Conservation (phyloP, 1,140 invertebrate genomes). For the Drosophila setifemur region DNA sequence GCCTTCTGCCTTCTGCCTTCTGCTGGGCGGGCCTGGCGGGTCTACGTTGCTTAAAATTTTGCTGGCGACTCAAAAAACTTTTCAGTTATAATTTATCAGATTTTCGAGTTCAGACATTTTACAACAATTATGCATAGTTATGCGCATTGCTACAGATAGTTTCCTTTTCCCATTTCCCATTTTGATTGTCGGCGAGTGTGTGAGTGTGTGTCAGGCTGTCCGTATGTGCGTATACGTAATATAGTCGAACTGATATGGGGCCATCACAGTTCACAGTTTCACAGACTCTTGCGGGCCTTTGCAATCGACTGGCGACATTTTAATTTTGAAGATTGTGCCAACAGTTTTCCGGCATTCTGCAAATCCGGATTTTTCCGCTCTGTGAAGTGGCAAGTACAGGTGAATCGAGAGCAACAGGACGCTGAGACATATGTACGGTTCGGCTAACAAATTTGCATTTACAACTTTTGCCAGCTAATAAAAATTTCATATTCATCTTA, state of each 20-base stretch:
- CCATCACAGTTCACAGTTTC: slow-evolving; percentile 24
- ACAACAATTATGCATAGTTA: slow-evolving; percentile 64
- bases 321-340: slow-evolving; percentile 11
- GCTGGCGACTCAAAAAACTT: slow-evolving; percentile 52
- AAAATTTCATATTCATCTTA: slow-evolving; percentile 64
- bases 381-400: slow-evolving; percentile 39
- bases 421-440: slow-evolving; percentile 5
- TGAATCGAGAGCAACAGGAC: slow-evolving; percentile 29
- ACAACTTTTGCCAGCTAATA: slow-evolving; percentile 53
- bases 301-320: slow-evolving; percentile 30
- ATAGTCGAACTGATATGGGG: slow-evolving; percentile 8
- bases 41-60: slow-evolving; percentile 55
- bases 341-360: slow-evolving; percentile 1
- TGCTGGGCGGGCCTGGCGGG: slow-evolving; percentile 29
- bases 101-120: slow-evolving; percentile 60
- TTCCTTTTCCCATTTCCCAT: slow-evolving; percentile 24
- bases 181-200: neutral
- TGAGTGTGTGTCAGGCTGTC: too few relatives aligned
- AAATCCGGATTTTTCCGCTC: slow-evolving; percentile 42
- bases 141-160: slow-evolving; percentile 55
- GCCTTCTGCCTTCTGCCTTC: too few relatives aligned
- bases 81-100: slow-evolving; percentile 71
- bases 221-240: slow-evolving; percentile 44
- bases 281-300: slow-evolving; percentile 18
- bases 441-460: slow-evolving; percentile 38